Evolutionary conservation across 2,113 vertebrate species (phyloP).

Genomic region (Phaetusa simplex): DNA sequence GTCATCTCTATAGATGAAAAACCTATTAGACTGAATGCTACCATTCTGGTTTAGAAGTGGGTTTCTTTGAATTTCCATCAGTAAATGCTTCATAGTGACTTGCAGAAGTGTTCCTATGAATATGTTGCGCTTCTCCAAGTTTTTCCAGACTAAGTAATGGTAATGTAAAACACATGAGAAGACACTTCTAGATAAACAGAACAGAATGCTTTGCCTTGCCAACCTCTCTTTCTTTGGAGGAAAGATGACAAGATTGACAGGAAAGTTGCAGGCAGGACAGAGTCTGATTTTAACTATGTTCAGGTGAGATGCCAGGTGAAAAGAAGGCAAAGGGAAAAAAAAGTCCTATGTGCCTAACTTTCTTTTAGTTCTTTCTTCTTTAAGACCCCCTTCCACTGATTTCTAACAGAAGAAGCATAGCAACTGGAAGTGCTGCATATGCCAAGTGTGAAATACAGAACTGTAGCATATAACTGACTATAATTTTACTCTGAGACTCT

Average conservation of each 20-base stretch:
- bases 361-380: neutral
- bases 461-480: neutral
- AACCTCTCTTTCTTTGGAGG: neutral
- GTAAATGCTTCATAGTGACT: neutral
- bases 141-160: neutral
- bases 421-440: neutral
- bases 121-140: neutral
- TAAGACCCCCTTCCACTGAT: neutral
- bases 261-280: neutral
- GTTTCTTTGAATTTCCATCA: neutral
- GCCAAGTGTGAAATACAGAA: neutral
- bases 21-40: neutral
- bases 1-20: neutral
- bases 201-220: neutral
- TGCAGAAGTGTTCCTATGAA: neutral
- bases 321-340: neutral
- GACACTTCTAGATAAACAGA: neutral
- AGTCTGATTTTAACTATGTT: neutral
- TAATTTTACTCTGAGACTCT: neutral
- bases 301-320: neutral
- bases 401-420: neutral
- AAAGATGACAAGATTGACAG: neutral
- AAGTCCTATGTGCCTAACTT: neutral
- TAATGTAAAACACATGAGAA: neutral
- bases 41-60: neutral